A percentile compares a stretch with the other conserved stretches of the same genome.
Evolutionary conservation across 2,113 vertebrate species (phyloP).

Genomic region (Clupea harengus): DNA sequence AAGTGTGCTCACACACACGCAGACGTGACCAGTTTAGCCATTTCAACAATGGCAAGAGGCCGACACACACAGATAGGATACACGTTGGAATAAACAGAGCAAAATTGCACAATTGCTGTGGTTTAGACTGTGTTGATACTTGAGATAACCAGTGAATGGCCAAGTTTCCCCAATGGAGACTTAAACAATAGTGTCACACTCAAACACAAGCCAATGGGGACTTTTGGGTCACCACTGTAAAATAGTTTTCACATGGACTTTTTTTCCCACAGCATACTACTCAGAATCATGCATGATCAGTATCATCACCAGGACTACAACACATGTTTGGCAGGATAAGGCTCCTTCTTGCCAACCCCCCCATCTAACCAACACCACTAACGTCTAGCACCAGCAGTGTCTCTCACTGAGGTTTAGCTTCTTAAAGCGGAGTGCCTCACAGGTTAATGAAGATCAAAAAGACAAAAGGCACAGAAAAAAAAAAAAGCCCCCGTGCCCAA

Average conservation of each 20-base stretch:
- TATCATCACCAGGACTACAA: constrained; percentile 22
- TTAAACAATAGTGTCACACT: background rate
- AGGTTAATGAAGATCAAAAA: background rate
- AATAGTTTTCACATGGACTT: background rate
- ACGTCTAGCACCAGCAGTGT: too few species aligned
- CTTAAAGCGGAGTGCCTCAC: too few species aligned
- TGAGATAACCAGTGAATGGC: background rate
- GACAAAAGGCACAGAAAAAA: constrained; percentile 13
- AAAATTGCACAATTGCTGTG: constrained; percentile 11
- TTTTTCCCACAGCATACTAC: background rate
- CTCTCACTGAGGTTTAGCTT: too few species aligned
- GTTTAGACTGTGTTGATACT: background rate
- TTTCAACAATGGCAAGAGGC: background rate
- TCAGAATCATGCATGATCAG: background rate
- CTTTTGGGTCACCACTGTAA: too few species aligned
- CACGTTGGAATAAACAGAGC: background rate
- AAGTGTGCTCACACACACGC: background rate
- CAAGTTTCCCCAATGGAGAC: background rate
- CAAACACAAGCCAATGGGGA: background rate
- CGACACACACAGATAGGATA: background rate
- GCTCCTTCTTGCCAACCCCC: too few species aligned
- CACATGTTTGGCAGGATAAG: background rate
- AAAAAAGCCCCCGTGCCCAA: too few species aligned
- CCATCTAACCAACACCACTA: too few species aligned
- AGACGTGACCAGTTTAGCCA: background rate